Evolutionary conservation across 2,888 invertebrate genomes (phyloP), one percentile per base, ranked within the genome.

Genomic region (Ormyrus labotus): DNA sequence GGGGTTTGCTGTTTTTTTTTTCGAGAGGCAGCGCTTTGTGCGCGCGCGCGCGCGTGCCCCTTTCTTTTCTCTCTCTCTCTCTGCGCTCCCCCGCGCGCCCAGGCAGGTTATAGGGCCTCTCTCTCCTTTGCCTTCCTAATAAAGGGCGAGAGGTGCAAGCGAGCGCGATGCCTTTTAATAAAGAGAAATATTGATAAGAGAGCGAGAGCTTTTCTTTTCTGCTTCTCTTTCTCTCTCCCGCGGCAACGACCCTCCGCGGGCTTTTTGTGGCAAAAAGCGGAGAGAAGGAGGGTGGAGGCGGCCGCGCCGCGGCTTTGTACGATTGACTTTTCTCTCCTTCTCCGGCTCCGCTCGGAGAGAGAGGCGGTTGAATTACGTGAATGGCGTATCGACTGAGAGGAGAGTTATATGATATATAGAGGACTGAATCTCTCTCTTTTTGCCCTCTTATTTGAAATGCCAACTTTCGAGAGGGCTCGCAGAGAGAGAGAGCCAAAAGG

Each of bases 151-250:
- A 71, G 80, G 80, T 76, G 71, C 75, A 80, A 80, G 71, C 75
- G 80, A 80, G 81, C 72, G 70, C 81, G 81, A 74, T 81, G 78
- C 81, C 81, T 78, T 78, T 81, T 81, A 81, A 81, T 81, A 81
- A 78, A 74, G 78, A 9, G 76, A 81, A 81, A 81, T 78, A 81
- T 78, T 81, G 81, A 81, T 78, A 78, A 81, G 81, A 34, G 34
- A 74, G 81, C 50, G 76, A 73, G 61, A 19, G 19, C 19, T 19
- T 71, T 65, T 65, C 48, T 61, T 69, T 50, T 60, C 45, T 45
- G 48, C 34, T 50, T 34, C 72, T 72, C 55, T 53, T 34, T 67
- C 57, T 53, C 63, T 57, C n/a, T 71, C 19, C 9, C 10, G n/a
- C 8, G 13, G n/a, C 55, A 8, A n/a, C n/a, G 11, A 11, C 57